Conservation (phyloP, 2,113 vertebrate genomes). For the Hippocampus zosterae region DNA sequence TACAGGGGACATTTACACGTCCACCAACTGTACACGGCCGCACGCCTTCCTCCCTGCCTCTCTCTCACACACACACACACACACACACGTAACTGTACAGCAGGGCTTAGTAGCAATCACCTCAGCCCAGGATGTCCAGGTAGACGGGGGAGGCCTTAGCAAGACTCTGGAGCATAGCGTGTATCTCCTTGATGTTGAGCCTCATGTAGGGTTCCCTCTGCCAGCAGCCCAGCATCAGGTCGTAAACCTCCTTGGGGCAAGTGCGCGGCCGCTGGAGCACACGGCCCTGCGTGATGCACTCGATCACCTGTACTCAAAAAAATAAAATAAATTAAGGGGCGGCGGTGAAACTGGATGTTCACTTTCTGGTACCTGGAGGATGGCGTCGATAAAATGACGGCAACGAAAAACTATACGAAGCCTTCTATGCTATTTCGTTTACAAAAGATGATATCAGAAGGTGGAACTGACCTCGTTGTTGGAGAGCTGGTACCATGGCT, state of each 20-base stretch:
- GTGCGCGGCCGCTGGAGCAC: constrained; percentile 94
- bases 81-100: constrained; percentile 65
- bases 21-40: constrained; percentile 58
- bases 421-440: neutral
- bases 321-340: too few species aligned
- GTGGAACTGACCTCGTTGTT: constrained; percentile 90
- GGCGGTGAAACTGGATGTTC: too few species aligned
- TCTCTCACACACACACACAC: constrained; percentile 62
- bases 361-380: too few species aligned
- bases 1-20: constrained; percentile 64
- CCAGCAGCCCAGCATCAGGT: constrained; percentile 99
- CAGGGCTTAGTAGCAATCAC: constrained; percentile 2
- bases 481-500: constrained; percentile 99
- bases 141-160: constrained; percentile 98
- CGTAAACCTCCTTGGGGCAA: constrained; percentile 95
- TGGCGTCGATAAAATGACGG: too few species aligned
- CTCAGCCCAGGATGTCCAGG: constrained; percentile 97
- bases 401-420: too few species aligned
- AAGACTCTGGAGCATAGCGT: constrained; percentile 92
- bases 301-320: constrained; percentile 81
- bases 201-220: constrained; percentile 97
- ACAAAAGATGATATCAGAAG: neutral
- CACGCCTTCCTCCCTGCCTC: constrained; percentile 57
- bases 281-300: constrained; percentile 97
- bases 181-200: constrained; percentile 97